Conservation (phyloP, 2,113 vertebrate genomes). For the Silurus meridionalis region DNA sequence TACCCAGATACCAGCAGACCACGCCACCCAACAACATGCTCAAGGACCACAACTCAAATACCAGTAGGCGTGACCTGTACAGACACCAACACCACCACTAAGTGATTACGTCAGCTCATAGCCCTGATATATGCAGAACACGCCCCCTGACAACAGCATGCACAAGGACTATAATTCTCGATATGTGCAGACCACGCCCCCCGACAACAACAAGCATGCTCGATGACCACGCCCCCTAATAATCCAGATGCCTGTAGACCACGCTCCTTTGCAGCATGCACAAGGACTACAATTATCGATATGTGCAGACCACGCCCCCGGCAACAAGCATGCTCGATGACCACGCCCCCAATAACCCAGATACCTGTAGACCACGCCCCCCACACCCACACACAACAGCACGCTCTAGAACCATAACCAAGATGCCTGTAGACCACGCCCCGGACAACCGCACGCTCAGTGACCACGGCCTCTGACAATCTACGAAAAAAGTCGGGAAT, state of each 20-base stretch:
- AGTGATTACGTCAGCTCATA: too few relatives aligned
- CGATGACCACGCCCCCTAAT: neutral
- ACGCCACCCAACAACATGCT: neutral
- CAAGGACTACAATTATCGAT: too few relatives aligned
- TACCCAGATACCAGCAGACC: neutral
- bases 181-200: neutral
- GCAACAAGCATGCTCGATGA: neutral
- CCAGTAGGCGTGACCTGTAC: too few relatives aligned
- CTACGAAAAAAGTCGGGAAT: neutral
- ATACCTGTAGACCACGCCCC: neutral
- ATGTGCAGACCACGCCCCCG: neutral
- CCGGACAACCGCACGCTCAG: neutral
- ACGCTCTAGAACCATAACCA: too few relatives aligned
- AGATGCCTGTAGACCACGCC: neutral
- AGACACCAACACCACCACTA: too few relatives aligned
- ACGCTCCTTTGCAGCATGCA: neutral
- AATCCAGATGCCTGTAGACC: neutral
- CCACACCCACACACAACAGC: neutral
- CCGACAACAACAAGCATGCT: neutral
- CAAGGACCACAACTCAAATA: neutral
- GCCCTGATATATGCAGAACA: neutral
- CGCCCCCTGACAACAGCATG: neutral
- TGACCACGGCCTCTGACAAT: neutral
- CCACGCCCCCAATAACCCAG: neutral
- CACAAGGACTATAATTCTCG: too few relatives aligned